Base-by-base conservation (phyloP, 2,888 invertebrate genomes). In the Laothoe populi region DNA sequence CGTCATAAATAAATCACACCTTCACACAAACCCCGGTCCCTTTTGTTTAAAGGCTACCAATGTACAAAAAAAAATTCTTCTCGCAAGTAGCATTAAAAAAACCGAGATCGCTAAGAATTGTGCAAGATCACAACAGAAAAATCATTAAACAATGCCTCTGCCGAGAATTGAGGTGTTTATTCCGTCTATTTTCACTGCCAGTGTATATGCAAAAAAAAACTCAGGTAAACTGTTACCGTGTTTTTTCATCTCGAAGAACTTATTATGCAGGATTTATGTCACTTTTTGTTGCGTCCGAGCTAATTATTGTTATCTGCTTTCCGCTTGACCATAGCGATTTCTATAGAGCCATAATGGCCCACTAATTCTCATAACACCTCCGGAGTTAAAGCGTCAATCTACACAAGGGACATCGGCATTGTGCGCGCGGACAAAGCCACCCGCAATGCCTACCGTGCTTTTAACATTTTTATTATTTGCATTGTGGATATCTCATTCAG, bases 261-360 rank as follows among this genome's bases (percentile, higher is more conserved):
- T 92, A 92, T 91, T 91, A 92, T 92, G 88, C 87, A 84, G 90
- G 90, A 92, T 92, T 92, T 92, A 92, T 92, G 92, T 90, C 92
- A 90, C 87, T 92, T 92, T 92, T 91, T 92, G 88, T 86, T 76
- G 74, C 78, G 86, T 90, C 86, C 87, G 72, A 89, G 83, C 89
- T 92, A 92, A 92, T 92, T 92, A 91, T 92, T 92, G 90, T 92
- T 92, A 92, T 92, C 92, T 87, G 75, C 83, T 86, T 86, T 86
- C 85, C 84, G 88, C 87, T 88, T 90, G 88, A 91, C 91, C 88
- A 86, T 82, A 75, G 84, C 82, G 73, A 83, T 83, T 84, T 86
- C 87, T 86, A 86, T 84, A 77, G 83, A 83, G 81, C 83, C 87
- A 89, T 92, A 92, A 92, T 90, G 84, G 91, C 73, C 84, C 87